Base-by-base conservation (phyloP, 64 coral and sea anemone species). In the Cladopsammia gracilis region DNA sequence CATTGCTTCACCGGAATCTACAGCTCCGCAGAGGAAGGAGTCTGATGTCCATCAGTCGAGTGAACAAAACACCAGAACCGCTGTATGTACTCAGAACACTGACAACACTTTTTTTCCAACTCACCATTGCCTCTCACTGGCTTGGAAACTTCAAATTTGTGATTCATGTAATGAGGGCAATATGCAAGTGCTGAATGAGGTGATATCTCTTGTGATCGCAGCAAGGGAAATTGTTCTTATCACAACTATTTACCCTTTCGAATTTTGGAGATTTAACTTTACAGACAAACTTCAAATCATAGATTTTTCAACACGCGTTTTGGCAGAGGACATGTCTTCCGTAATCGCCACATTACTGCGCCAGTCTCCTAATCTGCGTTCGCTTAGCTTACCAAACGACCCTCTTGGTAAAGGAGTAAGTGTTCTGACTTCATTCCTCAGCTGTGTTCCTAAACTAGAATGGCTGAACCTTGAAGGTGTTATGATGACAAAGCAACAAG, bases 11-110 rank as follows among this genome's bases (percentile, higher is more conserved):
- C 10, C 71, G 18, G 34, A 47, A 3, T 48, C 71, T 73, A 73
- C 34, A 34, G 34, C 43, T 48, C 71, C 48, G 71, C 12, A 47
- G 42, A 73, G 42, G 71, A 57, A 57, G 12, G 2, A 34, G 34
- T 34, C 14, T 10, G 42, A 44, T 47, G 26, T 1, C 46, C 14
- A 73, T 26, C 8, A 13, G 42, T 73, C 42, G 24, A 48, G 42
- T 45, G 34, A 49, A 73, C 71, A 48, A 18, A 11, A 73, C 71
- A 16, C 44, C 71, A 18, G 13, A 15, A 48, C 11, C 13, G 43
- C 71, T 75, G 46, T 48, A 44, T 75, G 71, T 75, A 75, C 43
- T 75, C 11, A 49, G 3, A 48, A 75, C 72, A 73, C 12, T 73
- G 71, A 45, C 16, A 46, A 44, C 6, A 18, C 14, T 44, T 19